Conservation (phyloP, 1,140 invertebrate species). For the Drosophila arizonae region DNA sequence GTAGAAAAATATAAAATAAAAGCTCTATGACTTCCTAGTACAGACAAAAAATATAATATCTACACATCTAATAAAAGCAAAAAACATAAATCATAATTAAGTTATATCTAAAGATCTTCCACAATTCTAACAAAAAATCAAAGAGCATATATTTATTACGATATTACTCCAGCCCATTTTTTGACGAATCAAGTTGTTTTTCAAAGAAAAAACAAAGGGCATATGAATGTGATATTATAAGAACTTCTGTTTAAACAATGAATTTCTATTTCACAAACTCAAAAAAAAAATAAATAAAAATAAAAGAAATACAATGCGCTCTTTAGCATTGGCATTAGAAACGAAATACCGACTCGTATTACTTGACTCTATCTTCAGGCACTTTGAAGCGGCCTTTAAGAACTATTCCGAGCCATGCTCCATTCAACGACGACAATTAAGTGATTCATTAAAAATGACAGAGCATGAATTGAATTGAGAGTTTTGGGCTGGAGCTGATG, state of each 20-base stretch:
- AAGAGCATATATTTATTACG: not conserved
- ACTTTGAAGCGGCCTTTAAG: slow-evolving; percentile 29
- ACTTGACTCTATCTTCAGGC: slow-evolving; percentile 1
- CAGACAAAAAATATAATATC: too few species aligned
- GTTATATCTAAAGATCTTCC: not conserved
- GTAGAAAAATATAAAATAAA: not conserved
- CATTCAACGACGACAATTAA: slow-evolving; percentile 69
- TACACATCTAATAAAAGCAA: too few species aligned
- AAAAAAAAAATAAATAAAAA: not conserved
- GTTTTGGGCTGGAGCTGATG: slow-evolving; percentile 28
- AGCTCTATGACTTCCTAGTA: too few species aligned
- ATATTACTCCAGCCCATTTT: slow-evolving; percentile 1
- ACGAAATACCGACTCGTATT: slow-evolving; percentile 26
- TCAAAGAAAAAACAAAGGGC: slow-evolving; percentile 8
- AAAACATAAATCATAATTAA: not conserved
- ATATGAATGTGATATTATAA: slow-evolving; percentile 10
- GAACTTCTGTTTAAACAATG: slow-evolving; percentile 12
- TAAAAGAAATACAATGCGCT: slow-evolving; percentile 6
- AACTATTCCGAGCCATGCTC: slow-evolving; percentile 43
- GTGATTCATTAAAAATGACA: slow-evolving; percentile 81
- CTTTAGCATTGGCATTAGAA: slow-evolving; percentile 20
- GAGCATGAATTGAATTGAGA: slow-evolving; percentile 76
- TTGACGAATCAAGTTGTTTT: not conserved
- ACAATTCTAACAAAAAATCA: not conserved
- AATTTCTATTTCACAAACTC: slow-evolving; percentile 15